These are phyloP conservation scores for Myiothlypis coronata DNA, from an alignment of 2,797 vertebrate genomes.

Conservation along the genomic window DNA sequence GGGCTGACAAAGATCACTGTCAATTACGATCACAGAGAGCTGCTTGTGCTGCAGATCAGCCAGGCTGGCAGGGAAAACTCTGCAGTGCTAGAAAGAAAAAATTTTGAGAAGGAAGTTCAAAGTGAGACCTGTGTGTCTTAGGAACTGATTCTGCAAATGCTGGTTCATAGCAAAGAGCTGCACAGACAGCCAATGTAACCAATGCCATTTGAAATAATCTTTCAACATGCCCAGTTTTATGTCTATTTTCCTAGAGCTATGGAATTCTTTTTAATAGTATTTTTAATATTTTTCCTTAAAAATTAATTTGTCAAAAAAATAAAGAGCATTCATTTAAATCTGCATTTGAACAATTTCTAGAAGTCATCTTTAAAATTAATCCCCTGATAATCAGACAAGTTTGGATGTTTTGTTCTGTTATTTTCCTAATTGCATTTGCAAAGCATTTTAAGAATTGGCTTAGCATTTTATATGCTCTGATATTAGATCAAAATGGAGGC, in stretches of 20 bases:
- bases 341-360: background rate
- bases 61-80: background rate
- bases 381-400: background rate
- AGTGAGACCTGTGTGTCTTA: background rate
- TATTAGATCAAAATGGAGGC: background rate
- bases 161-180: background rate
- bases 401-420: accelerated
- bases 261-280: background rate
- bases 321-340: background rate
- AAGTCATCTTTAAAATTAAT: background rate
- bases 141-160: background rate
- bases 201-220: background rate
- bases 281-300: background rate
- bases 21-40: background rate
- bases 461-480: background rate
- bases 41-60: background rate
- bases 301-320: background rate
- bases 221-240: background rate
- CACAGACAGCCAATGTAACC: background rate
- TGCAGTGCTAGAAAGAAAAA: background rate
- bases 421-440: background rate
- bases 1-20: background rate
- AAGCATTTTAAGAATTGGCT: background rate
- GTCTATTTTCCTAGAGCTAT: background rate
- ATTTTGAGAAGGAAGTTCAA: constrained; percentile 5